Base-by-base conservation (phyloP, 1,140 invertebrate genomes). In the Drosophila albomicans region DNA sequence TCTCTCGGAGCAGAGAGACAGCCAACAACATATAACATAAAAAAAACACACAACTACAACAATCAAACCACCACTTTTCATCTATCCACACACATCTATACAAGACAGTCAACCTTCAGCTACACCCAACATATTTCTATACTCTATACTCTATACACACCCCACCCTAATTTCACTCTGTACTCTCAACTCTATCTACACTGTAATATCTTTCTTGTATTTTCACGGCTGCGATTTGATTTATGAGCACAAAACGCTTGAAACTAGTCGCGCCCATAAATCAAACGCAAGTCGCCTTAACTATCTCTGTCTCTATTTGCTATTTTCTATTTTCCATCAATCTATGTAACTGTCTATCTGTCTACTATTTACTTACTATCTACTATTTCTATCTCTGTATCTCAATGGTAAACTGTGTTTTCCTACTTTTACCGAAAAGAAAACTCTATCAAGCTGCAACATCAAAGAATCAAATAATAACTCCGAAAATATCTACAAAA, bases 391-490 rank as follows among this genome's bases (percentile, higher is more conserved):
- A 43, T 52, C 43, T 75, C 51, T 78, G 64, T 87, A 64, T 75
- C 45, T 80, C 30, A 65, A 56, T 63, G 64, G 48, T 46, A 74
- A 81, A 72, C 85, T 84, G 72, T 82, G 65, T 75, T 77, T 66
- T 79, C 80, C 78, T 72, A 76, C 57, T 70, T 66, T 81, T 85
- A 81, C 85, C 81, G 81, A 78, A 78, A 68, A 71, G 79, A 90
- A 78, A 80, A 76, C 77, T 78, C 79, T 66, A 91, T 69, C 70
- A 78, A 91, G 85, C 85, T 88, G 85, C 80, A 84, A 91, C 84
- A 91, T 91, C 85, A 91, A 91, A 91, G 85, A 89, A 89, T 85
- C 86, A 89, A 91, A 86, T 91, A 89, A 91, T 91, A 90, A 91
- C 78, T 91, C 80, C 70, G 64, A 88, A 91, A 82, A 85, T 81